A percentile compares a stretch with the other conserved stretches of the same genome.
Conservation (phyloP, 1,140 invertebrate genomes). For the Drosophila miranda region DNA sequence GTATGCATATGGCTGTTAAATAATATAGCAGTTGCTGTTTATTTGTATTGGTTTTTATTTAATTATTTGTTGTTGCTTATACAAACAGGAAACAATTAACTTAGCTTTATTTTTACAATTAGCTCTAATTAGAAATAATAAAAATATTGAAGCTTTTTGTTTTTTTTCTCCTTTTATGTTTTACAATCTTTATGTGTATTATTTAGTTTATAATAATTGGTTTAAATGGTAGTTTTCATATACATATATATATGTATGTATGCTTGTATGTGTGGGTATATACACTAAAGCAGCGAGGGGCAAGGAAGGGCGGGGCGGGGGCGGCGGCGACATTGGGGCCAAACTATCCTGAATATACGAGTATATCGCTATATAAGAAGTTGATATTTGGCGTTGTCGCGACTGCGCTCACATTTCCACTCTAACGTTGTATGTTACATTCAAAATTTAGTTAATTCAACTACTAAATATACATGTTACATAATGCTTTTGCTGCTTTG, state of each 20-base stretch:
- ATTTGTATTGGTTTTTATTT: constrained; percentile 44
- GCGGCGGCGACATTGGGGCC: constrained; percentile 35
- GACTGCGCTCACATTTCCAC: constrained; percentile 38
- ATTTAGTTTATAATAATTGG: constrained; percentile 61
- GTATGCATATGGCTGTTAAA: too few relatives aligned
- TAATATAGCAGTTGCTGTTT: constrained; percentile 3
- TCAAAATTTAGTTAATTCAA: constrained; percentile 67
- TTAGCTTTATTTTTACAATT: constrained; percentile 72
- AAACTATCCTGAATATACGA: constrained; percentile 48
- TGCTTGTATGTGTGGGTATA: constrained; percentile 51
- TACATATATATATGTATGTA: constrained; percentile 32
- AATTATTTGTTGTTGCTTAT: constrained; percentile 65
- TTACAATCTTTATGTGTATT: constrained; percentile 54
- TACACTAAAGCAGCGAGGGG: constrained; percentile 58
- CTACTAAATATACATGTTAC: constrained; percentile 64
- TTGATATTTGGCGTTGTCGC: constrained; percentile 47
- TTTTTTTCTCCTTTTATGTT: constrained; percentile 46
- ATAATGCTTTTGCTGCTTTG: constrained; percentile 58
- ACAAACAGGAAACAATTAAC: constrained; percentile 79
- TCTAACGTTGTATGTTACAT: constrained; percentile 42
- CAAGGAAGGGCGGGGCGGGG: too few relatives aligned
- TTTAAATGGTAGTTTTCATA: constrained; percentile 54
- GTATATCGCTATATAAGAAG: constrained; percentile 52
- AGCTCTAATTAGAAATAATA: constrained; percentile 76
- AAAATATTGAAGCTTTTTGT: constrained; percentile 76